Conservation (phyloP, 2,113 vertebrate species). For the Peromyscus polionotus region DNA sequence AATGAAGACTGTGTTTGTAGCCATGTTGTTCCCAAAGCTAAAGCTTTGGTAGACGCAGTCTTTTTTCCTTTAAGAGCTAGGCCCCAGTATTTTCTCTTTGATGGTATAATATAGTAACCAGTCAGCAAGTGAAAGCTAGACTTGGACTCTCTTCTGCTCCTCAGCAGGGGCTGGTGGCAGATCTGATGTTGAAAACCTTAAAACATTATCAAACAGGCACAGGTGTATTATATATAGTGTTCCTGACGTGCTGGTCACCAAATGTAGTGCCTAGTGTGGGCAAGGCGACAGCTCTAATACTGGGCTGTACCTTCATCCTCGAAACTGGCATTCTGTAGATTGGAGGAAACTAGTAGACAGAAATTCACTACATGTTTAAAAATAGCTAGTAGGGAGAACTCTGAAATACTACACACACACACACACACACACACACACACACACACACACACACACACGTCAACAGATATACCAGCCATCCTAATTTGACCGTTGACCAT, state of each 20-base stretch:
- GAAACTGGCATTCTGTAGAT: neutral
- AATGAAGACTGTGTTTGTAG: neutral
- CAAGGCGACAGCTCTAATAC: neutral
- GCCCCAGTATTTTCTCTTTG: neutral
- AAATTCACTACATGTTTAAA: neutral
- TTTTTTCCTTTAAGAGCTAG: neutral
- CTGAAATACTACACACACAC: neutral
- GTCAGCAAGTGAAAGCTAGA: neutral
- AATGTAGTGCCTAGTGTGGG: neutral
- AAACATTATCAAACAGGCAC: neutral
- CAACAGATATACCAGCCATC: neutral
- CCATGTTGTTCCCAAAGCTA: neutral
- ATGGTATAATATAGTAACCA: neutral
- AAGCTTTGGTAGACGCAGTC: neutral
- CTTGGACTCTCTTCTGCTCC: neutral
- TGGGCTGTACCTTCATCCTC: neutral
- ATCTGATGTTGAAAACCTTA: neutral
- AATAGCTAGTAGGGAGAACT: neutral
- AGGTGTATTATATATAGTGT: neutral
- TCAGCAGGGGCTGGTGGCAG: neutral
- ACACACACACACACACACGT: neutral
- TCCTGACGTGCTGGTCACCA: neutral
- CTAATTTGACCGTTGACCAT: neutral
- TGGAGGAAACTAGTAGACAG: neutral
- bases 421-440: neutral